Conservation (phyloP, 2,797 vertebrate genomes). For the Buceros bicornis region DNA sequence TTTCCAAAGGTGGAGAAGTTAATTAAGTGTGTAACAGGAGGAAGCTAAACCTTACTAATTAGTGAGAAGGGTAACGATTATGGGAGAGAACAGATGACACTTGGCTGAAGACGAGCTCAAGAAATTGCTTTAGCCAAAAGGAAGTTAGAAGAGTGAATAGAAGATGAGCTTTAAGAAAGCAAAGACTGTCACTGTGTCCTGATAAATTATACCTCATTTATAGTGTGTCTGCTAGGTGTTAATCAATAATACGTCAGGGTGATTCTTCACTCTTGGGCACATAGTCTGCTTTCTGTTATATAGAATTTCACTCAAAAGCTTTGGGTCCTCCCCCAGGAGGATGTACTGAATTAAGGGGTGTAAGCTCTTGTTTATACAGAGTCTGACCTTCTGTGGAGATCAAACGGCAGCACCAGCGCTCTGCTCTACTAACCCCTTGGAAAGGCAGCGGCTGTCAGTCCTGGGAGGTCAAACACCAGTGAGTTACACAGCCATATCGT, state of each 20-base stretch:
- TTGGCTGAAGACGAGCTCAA: conserved; percentile 63
- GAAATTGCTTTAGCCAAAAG: conserved; percentile 69
- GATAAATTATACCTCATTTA: conserved; percentile 62
- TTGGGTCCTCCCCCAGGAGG: background rate
- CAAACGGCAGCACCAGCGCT: background rate
- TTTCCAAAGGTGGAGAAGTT: conserved; percentile 75
- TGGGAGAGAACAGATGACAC: conserved; percentile 66
- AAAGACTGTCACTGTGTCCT: conserved; percentile 58
- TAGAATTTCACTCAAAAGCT: background rate
- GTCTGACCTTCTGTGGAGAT: background rate
- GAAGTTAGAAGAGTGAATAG: conserved; percentile 66
- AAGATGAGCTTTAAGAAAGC: conserved; percentile 69
- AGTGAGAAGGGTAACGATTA: conserved; percentile 63
- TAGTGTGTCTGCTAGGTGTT: conserved; percentile 42
- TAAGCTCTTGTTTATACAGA: background rate
- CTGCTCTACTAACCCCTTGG: background rate
- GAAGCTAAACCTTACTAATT: conserved; percentile 70
- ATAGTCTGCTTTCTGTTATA: background rate
- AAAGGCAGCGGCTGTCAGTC: background rate
- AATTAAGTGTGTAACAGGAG: conserved; percentile 70
- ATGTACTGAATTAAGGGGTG: background rate
- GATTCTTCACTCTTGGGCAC: conserved; percentile 27
- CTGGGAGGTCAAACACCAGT: background rate
- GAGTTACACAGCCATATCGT: background rate
- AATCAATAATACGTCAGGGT: conserved; percentile 40